A percentile compares a stretch with the other conserved stretches of the same genome.
These are phyloP conservation scores for Eupeodes latifasciatus DNA, from an alignment of 2,888 invertebrate genomes.

Conservation along the genomic window DNA sequence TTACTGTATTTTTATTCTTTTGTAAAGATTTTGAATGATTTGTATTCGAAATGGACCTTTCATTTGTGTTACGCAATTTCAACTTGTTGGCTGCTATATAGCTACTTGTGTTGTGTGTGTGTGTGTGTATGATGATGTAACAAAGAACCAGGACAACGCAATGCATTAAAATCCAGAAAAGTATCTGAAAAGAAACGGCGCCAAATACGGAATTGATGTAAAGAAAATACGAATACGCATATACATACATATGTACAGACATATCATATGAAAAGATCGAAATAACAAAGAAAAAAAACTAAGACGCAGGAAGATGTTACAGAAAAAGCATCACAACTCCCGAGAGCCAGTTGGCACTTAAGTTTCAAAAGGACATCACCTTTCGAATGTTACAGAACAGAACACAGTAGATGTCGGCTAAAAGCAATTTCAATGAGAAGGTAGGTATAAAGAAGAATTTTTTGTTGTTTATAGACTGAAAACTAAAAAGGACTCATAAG, in stretches of 20 bases:
- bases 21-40: too few relatives aligned
- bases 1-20: background rate
- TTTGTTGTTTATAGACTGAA: conserved; percentile 23
- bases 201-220: conserved; percentile 13
- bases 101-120: background rate
- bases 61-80: conserved; percentile 58
- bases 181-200: background rate
- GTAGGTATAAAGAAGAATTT: conserved; percentile 14
- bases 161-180: conserved; percentile 29
- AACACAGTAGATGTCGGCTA: conserved; percentile 50
- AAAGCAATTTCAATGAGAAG: conserved; percentile 42
- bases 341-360: conserved; percentile 54
- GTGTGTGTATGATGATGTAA: conserved; percentile 15
- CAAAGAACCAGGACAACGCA: conserved; percentile 40
- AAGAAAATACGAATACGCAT: background rate
- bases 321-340: conserved; percentile 31
- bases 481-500: conserved; percentile 40
- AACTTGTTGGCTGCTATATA: conserved; percentile 62
- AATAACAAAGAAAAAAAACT: background rate
- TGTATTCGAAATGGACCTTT: background rate
- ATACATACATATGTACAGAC: background rate
- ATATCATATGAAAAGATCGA: background rate
- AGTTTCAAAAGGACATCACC: conserved; percentile 57
- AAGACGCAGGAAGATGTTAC: background rate
- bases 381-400: conserved; percentile 32